Conservation (phyloP, 2,888 invertebrate genomes). For the Ormyrus rosae region DNA sequence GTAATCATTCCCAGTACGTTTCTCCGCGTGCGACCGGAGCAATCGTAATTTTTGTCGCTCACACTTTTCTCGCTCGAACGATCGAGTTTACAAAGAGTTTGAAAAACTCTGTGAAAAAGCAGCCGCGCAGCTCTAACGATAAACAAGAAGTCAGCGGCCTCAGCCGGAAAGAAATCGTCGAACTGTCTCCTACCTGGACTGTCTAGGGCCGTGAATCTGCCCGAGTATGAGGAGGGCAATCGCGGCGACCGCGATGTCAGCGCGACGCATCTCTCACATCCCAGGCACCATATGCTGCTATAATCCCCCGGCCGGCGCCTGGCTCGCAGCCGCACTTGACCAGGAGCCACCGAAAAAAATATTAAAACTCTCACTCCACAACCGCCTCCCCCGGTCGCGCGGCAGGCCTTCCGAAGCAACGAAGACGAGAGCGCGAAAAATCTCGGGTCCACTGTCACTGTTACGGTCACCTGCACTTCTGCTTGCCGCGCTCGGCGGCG, state of each 20-base stretch:
- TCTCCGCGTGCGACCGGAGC: too few species aligned
- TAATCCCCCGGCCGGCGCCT: not conserved
- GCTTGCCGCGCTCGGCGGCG: not conserved
- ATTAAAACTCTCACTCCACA: not conserved
- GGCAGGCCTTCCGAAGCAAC: not conserved
- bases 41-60: too few species aligned
- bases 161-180: not conserved
- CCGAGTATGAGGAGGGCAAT: conserved; percentile 74
- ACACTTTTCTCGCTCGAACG: too few species aligned
- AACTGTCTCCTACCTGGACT: conserved; percentile 68
- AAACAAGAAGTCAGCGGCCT: too few species aligned
- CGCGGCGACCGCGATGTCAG: conserved; percentile 75
- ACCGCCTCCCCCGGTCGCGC: not conserved
- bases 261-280: conserved; percentile 73
- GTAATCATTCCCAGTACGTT: too few species aligned
- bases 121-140: too few species aligned
- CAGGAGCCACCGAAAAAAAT: too few species aligned
- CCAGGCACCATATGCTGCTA: conserved; percentile 30
- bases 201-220: conserved; percentile 72
- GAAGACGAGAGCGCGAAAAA: not conserved
- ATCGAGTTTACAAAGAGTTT: too few species aligned
- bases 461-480: not conserved
- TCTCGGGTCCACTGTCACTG: not conserved
- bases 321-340: conserved; percentile 8
- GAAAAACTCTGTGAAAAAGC: too few species aligned